Evolutionary conservation across 2,888 invertebrate species (phyloP), one percentile per base, ranked within the genome.

Genomic region (Drosophila ustulata): DNA sequence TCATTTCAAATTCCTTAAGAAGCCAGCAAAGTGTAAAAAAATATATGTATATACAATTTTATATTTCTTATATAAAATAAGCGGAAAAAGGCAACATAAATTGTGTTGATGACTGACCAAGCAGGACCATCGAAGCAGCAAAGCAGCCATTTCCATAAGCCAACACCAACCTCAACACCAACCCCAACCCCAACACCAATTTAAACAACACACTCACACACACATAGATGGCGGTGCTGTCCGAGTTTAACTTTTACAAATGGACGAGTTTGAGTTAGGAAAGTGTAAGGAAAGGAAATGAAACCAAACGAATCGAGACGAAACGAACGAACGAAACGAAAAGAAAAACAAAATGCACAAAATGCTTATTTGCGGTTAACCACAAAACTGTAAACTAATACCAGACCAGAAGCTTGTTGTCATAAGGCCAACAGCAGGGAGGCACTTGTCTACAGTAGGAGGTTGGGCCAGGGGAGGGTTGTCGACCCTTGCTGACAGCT

Each of bases 291-390:
- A 56, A 56, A 41, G 57, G 32, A 63, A 49, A 50, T 30, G 49
- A 58, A 64, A 49, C 49, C 49, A n/a, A 58, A 41, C 51, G 59
- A 61, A 63, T 26, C 50, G 43, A 55, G n/a, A 28, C 25, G 32
- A 43, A 46, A 43, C 45, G 52, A 46, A 43, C 45, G 52, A 58
- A 41, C 51, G 52, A 63, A 26, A 46, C 49, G 45, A 49, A 56
- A 23, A 13, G n/a, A 39, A 49, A 78, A 81, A 87, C 77, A 81
- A 83, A 87, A 82, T 85, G 82, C 69, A 82, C 78, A 82, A 85
- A 82, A 84, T 87, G 82, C 76, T 83, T 87, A 79, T 75, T 81
- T 84, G 83, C 57, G 83, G 83, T 84, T 87, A 87, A 73, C 88
- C 88, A 56, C 88, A 84, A 71, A 77, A 87, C 71, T 84, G 88